These are phyloP conservation scores for Ophiodon elongatus DNA, from an alignment of 2,113 vertebrate genomes.

Conservation along the genomic window DNA sequence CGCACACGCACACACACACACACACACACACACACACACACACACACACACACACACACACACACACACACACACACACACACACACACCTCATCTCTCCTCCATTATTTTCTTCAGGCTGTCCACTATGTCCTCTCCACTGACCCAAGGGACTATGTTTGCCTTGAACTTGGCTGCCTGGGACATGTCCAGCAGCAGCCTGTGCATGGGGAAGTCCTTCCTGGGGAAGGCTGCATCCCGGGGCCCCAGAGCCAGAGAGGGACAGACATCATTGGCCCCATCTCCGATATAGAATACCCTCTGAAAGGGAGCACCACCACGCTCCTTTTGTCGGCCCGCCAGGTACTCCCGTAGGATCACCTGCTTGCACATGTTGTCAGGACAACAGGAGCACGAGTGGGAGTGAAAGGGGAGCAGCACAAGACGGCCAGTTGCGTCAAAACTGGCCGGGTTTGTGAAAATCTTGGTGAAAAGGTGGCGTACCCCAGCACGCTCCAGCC, in stretches of 20 bases:
- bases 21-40: no score
- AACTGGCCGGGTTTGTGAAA: constrained; percentile 90
- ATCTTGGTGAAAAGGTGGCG: constrained; percentile 88
- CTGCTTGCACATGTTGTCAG: constrained; percentile 96
- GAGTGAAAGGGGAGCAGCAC: constrained; percentile 90
- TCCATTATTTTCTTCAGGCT: constrained; percentile 87
- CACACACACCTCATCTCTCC: constrained; percentile 68
- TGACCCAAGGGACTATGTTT: constrained; percentile 89
- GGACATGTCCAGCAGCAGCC: constrained; percentile 83
- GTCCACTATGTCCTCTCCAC: constrained; percentile 84
- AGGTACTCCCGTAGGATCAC: constrained; percentile 90
- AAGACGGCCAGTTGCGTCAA: constrained; percentile 86
- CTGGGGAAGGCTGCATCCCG: constrained; percentile 91
- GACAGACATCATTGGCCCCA: constrained; percentile 94
- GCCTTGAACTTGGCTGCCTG: constrained; percentile 83
- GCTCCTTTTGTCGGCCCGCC: constrained; percentile 81
- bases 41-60: not conserved
- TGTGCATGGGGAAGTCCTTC: constrained; percentile 92
- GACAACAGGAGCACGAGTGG: constrained; percentile 90
- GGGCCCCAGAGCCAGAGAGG: constrained; percentile 83
- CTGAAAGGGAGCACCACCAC: constrained; percentile 84
- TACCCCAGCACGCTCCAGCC: constrained; percentile 82
- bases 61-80: not conserved
- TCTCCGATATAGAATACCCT: constrained; percentile 93
- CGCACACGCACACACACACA: no score